Evolutionary conservation across 2,888 invertebrate species (phyloP).

Genomic region (Limenitis camilla): DNA sequence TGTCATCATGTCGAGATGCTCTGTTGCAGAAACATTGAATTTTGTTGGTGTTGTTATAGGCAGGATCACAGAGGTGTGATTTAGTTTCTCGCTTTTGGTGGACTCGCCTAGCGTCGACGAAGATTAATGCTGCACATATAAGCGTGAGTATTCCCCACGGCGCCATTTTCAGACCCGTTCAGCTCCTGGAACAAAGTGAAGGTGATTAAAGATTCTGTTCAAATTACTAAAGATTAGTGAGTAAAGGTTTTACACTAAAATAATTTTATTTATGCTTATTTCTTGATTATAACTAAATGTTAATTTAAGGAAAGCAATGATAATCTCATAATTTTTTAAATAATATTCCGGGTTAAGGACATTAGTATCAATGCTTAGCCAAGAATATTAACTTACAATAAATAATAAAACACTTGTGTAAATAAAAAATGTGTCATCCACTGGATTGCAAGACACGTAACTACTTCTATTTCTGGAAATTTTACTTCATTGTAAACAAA

Average conservation of each 20-base stretch:
- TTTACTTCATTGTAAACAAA: too few relatives aligned
- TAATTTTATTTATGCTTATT: too few relatives aligned
- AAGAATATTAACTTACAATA: too few relatives aligned
- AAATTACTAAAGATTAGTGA: not conserved
- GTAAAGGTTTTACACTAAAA: not conserved
- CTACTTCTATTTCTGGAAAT: too few relatives aligned
- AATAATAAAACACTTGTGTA: too few relatives aligned
- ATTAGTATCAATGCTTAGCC: too few relatives aligned
- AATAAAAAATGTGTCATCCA: too few relatives aligned
- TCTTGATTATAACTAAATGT: too few relatives aligned
- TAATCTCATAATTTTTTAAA: too few relatives aligned
- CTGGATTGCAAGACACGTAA: too few relatives aligned
- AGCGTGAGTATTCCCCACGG: constrained; percentile 44
- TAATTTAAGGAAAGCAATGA: too few relatives aligned
- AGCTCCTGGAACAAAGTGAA: constrained; percentile 38
- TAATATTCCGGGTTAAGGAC: too few relatives aligned
- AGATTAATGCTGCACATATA: constrained; percentile 35
- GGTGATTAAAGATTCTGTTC: not conserved
- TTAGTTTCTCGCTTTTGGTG: constrained; percentile 42
- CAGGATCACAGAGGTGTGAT: constrained; percentile 47
- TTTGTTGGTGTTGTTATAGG: constrained; percentile 44
- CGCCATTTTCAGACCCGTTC: constrained; percentile 35
- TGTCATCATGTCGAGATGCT: constrained; percentile 36
- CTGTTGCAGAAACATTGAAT: constrained; percentile 54
- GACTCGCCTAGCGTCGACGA: constrained; percentile 43